Conservation (phyloP, 2,113 vertebrate genomes). For the Pongo pygmaeus region DNA sequence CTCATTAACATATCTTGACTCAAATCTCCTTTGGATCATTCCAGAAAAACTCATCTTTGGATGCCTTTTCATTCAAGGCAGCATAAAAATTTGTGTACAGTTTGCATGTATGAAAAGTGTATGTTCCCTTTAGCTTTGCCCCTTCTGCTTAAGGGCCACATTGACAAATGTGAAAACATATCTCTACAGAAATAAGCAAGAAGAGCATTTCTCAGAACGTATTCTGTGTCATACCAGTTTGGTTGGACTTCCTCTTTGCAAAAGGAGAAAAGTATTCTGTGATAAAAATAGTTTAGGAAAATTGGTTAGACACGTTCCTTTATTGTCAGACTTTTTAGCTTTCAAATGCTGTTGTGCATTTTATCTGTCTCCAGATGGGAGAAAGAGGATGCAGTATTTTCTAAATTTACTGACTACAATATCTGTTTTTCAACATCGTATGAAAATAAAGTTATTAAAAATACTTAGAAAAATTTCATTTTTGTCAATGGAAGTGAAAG, state of each 20-base stretch:
- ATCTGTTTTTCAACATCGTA: neutral
- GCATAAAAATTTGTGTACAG: neutral
- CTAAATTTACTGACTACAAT: neutral
- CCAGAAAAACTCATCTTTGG: neutral
- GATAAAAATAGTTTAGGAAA: neutral
- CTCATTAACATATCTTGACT: neutral
- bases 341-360: neutral
- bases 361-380: neutral
- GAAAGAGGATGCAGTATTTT: neutral
- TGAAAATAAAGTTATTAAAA: neutral
- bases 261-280: neutral
- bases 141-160: neutral
- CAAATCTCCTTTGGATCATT: neutral
- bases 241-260: neutral
- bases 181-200: neutral
- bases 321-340: neutral
- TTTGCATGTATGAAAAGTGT: neutral
- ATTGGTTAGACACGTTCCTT: neutral
- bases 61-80: neutral
- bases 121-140: neutral
- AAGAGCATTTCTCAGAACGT: neutral
- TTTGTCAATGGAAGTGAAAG: neutral
- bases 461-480: neutral
- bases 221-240: neutral
- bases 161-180: neutral